Conservation (phyloP, 2,888 invertebrate genomes). For the Brachylomia viminalis region DNA sequence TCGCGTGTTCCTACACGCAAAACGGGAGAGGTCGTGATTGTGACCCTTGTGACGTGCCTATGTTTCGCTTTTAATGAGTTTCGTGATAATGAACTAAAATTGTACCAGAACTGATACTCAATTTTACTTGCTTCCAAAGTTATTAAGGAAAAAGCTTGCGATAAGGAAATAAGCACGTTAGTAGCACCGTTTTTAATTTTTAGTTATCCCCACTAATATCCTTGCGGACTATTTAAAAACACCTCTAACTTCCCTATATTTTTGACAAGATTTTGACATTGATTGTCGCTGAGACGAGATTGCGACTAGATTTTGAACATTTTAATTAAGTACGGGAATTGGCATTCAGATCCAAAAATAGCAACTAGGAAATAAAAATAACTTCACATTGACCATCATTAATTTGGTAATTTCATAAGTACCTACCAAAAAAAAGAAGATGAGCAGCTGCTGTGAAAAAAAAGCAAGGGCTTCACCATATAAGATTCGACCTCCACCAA, state of each 20-base stretch:
- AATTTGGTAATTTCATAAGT: too few species aligned
- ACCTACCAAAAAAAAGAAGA: not conserved
- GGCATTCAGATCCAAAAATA: not conserved
- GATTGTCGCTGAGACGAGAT: too few species aligned
- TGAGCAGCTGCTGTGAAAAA: not conserved
- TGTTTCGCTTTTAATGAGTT: conserved; percentile 15
- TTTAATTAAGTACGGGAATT: too few species aligned
- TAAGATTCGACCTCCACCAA: not conserved
- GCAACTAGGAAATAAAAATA: not conserved
- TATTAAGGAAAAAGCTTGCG: not conserved
- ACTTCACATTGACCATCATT: not conserved
- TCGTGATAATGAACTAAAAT: conserved; percentile 9
- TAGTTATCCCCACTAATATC: not conserved
- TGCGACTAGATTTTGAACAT: too few species aligned
- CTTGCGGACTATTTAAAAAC: not conserved
- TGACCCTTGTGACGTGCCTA: conserved; percentile 31
- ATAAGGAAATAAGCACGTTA: not conserved
- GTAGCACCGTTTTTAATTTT: not conserved
- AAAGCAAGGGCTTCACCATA: not conserved
- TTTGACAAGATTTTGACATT: too few species aligned
- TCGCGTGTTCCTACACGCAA: conserved; percentile 42
- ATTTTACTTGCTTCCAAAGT: not conserved
- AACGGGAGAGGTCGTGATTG: conserved; percentile 28
- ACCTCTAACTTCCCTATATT: too few species aligned
- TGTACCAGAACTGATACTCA: not conserved